These are phyloP conservation scores for Fundulus diaphanus DNA, from an alignment of 2,797 vertebrate genomes.

Conservation along the genomic window DNA sequence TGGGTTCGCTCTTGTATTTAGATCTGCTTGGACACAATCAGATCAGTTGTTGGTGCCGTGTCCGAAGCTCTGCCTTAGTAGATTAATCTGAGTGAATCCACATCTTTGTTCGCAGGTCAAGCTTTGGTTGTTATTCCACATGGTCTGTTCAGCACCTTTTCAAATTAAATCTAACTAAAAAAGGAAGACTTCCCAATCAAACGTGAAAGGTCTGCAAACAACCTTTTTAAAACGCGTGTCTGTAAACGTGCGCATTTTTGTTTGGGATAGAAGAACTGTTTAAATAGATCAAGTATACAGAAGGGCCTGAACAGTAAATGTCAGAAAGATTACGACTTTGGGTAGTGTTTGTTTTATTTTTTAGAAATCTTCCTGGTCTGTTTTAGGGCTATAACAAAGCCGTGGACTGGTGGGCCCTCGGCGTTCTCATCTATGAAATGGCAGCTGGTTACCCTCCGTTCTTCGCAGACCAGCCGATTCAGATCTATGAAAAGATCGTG, in stretches of 20 bases:
- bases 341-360: neutral
- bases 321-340: neutral
- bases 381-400: conserved; percentile 98
- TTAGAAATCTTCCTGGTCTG: conserved; percentile 2
- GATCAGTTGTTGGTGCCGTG: too few relatives aligned
- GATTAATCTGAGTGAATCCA: neutral
- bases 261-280: neutral
- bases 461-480: conserved; percentile 99
- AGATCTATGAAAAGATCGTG: conserved; percentile 99
- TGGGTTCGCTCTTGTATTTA: neutral
- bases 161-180: neutral
- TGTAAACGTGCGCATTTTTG: neutral
- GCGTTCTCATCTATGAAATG: conserved; percentile 99
- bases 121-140: neutral
- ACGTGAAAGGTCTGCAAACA: neutral
- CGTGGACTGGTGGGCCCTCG: conserved; percentile 99
- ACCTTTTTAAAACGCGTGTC: neutral
- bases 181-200: neutral
- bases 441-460: conserved; percentile 98
- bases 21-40: neutral
- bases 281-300: neutral
- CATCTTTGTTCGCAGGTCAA: neutral
- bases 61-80: neutral
- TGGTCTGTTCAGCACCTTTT: neutral
- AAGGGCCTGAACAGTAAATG: neutral